A percentile compares a stretch with the other conserved stretches of the same genome.
These are phyloP conservation scores for Eilema depressum DNA, from an alignment of 2,888 invertebrate genomes.

Conservation along the genomic window DNA sequence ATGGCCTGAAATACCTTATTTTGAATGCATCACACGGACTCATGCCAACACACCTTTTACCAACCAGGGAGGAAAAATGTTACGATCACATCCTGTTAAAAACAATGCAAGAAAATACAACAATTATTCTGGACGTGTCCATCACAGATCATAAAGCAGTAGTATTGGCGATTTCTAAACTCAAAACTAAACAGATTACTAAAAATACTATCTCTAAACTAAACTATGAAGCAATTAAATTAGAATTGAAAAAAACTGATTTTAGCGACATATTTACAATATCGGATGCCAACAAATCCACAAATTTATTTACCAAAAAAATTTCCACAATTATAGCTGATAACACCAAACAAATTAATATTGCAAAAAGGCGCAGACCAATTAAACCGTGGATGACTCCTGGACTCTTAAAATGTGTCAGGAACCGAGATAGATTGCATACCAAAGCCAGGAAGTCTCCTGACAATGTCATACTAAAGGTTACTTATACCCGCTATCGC, in stretches of 20 bases:
- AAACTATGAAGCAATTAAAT: no score
- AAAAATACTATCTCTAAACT: no score
- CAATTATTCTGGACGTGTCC: not conserved
- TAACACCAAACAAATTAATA: conserved; percentile 5
- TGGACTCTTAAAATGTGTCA: no score
- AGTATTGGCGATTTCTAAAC: no score
- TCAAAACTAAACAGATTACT: no score
- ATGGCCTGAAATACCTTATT: not conserved
- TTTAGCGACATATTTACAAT: no score
- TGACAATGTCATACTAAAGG: conserved; percentile 24
- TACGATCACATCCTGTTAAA: conserved; percentile 21
- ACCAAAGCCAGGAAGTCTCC: not conserved
- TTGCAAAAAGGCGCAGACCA: conserved; percentile 19
- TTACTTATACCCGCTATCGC: no score
- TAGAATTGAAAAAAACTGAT: no score
- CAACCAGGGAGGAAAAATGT: no score
- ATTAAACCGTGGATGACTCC: conserved; percentile 42
- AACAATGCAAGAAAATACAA: not conserved
- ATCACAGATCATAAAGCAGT: no score
- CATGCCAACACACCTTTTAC: conserved; percentile 24
- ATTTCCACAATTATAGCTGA: conserved; percentile 3
- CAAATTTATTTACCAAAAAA: no score
- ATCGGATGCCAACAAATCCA: no score
- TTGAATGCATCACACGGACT: conserved; percentile 23
- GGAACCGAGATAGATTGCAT: conserved; percentile 35